A percentile compares a stretch with the other conserved stretches of the same genome.
phyloP scores from a whole-genome alignment of 2,888 invertebrate genomes.

The Oscheius sp. region DNA sequence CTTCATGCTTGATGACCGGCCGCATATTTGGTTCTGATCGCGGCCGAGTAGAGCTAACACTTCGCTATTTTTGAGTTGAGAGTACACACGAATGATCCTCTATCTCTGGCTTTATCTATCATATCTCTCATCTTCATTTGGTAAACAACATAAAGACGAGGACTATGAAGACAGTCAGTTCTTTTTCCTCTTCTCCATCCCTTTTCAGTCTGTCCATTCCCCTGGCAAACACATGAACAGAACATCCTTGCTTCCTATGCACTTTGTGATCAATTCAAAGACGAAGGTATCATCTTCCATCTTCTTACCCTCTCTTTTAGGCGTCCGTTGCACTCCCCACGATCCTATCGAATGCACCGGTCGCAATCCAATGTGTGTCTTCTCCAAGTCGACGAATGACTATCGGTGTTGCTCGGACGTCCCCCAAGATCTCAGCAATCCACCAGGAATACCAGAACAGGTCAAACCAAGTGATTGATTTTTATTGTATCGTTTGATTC shows the following conservation, averaged over 20 bases:
- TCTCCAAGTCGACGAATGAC: slow-evolving; percentile 51
- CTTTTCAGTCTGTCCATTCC: slow-evolving; percentile 57
- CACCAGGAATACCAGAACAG: slow-evolving; percentile 59
- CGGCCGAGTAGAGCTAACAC: slow-evolving; percentile 20
- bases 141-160: slow-evolving; percentile 12
- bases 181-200: background rate
- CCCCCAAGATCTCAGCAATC: slow-evolving; percentile 55
- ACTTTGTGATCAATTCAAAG: slow-evolving; percentile 52
- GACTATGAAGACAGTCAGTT: slow-evolving; percentile 50
- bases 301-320: slow-evolving; percentile 20
- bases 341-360: slow-evolving; percentile 64
- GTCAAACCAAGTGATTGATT: slow-evolving; percentile 55
- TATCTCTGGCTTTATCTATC: background rate
- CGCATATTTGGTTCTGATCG: slow-evolving; percentile 26
- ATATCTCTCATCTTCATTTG: background rate
- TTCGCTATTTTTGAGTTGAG: background rate
- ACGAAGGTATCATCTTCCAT: slow-evolving; percentile 40
- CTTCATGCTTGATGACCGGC: slow-evolving; percentile 28
- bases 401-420: slow-evolving; percentile 59
- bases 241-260: slow-evolving; percentile 59
- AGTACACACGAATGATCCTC: background rate
- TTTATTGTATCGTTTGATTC: background rate
- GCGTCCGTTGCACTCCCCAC: slow-evolving; percentile 56
- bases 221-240: slow-evolving; percentile 63
- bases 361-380: slow-evolving; percentile 56